Evolutionary conservation across 2,888 invertebrate genomes (phyloP).

Genomic region (Tenthredo livida): DNA sequence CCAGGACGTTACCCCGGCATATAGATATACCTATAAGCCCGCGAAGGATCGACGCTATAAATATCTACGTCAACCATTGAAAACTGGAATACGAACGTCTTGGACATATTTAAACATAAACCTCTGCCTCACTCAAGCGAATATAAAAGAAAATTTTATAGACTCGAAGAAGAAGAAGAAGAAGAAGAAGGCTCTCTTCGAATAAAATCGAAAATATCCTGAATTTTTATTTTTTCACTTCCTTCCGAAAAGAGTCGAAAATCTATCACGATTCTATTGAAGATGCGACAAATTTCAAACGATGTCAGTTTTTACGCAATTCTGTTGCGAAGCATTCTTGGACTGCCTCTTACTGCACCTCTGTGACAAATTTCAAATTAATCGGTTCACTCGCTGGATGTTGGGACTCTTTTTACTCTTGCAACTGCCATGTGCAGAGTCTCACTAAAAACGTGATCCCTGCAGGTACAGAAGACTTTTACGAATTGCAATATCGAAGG

Average conservation of each 20-base stretch:
- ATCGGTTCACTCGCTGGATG: neutral
- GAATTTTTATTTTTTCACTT: neutral
- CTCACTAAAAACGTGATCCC: neutral
- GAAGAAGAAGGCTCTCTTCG: neutral
- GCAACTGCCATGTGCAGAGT: neutral
- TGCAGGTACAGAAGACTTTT: neutral
- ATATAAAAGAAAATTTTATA: neutral
- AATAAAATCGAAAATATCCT: neutral
- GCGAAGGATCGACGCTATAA: conserved; percentile 34
- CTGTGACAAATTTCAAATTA: neutral
- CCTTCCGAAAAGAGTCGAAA: neutral
- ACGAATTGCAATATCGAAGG: neutral
- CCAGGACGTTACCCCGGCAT: conserved; percentile 28
- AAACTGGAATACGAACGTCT: conserved; percentile 35
- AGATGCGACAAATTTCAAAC: neutral
- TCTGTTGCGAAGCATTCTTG: neutral
- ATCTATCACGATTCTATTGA: neutral
- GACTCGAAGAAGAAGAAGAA: neutral
- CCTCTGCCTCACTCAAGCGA: neutral
- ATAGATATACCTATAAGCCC: neutral
- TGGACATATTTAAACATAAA: neutral
- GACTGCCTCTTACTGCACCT: neutral
- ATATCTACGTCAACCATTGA: conserved; percentile 33
- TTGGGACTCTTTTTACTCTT: neutral
- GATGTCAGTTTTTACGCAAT: neutral